Conservation (phyloP, 1,140 invertebrate genomes). For the Zaprionus capensis region DNA sequence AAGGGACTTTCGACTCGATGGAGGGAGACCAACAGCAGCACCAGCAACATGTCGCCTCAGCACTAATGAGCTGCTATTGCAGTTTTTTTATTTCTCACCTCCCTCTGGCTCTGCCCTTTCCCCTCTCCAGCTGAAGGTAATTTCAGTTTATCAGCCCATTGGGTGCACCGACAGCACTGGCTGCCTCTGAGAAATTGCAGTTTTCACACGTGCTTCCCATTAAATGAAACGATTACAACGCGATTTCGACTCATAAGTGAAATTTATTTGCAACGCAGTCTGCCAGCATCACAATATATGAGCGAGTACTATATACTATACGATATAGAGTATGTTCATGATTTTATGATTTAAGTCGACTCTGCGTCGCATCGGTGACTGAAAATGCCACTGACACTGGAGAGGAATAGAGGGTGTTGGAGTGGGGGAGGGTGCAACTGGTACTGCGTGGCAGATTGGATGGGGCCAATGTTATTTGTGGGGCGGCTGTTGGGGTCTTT, state of each 20-base stretch:
- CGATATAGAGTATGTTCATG: constrained; percentile 42
- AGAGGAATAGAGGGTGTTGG: neutral
- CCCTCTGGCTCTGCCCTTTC: neutral
- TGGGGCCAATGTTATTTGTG: constrained; percentile 50
- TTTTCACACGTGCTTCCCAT: constrained; percentile 82
- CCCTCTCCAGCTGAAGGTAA: constrained; percentile 23
- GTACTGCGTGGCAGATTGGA: neutral
- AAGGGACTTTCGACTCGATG: constrained; percentile 17
- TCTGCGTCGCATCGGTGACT: constrained; percentile 22
- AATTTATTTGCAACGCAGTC: constrained; percentile 78
- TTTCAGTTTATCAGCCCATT: constrained; percentile 47
- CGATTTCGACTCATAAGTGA: constrained; percentile 74
- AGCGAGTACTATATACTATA: constrained; percentile 6
- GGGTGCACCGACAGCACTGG: neutral
- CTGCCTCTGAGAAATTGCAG: constrained; percentile 65
- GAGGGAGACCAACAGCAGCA: neutral
- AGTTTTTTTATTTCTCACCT: constrained; percentile 27
- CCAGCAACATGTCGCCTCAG: constrained; percentile 43
- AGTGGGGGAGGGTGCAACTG: neutral
- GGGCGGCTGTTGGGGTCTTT: constrained; percentile 34
- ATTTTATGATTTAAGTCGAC: constrained; percentile 62
- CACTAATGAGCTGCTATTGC: constrained; percentile 70
- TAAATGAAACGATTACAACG: constrained; percentile 77
- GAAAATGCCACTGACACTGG: constrained; percentile 16
- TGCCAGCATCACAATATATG: constrained; percentile 41